Evolutionary conservation across 2,113 vertebrate species (phyloP).

Genomic region (Scatophagus argus): DNA sequence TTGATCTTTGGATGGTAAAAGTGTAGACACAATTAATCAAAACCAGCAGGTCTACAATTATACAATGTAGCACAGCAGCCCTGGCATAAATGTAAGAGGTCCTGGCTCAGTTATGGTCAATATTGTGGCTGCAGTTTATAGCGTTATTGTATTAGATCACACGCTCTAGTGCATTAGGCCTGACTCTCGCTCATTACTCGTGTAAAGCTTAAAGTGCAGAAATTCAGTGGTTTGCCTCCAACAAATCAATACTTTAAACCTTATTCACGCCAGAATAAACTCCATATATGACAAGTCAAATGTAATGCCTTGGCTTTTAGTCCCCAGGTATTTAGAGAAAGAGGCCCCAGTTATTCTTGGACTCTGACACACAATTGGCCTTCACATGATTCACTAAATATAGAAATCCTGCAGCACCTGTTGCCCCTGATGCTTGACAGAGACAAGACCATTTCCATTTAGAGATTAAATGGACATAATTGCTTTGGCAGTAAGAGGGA

Average conservation of each 20-base stretch:
- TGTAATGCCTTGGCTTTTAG: neutral
- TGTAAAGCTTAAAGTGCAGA: neutral
- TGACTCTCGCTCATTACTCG: neutral
- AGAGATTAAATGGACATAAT: neutral
- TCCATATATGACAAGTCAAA: neutral
- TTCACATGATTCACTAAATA: slow-evolving; percentile 54
- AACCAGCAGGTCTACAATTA: neutral
- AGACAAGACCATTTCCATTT: neutral
- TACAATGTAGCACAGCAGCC: neutral
- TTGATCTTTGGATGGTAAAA: neutral
- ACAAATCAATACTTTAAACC: neutral
- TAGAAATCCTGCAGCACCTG: slow-evolving; percentile 60
- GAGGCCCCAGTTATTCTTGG: slow-evolving; percentile 38
- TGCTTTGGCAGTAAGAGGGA: neutral
- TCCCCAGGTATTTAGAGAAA: slow-evolving; percentile 1
- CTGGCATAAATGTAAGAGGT: neutral
- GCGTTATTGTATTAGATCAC: neutral
- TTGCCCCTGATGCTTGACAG: neutral
- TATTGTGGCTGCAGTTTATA: neutral
- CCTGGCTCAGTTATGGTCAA: neutral
- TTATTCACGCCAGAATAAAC: neutral
- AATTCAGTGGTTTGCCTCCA: neutral
- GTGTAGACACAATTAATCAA: neutral
- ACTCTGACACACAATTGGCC: slow-evolving; percentile 5
- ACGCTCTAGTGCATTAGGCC: neutral